phyloP scores from a whole-genome alignment of 2,888 invertebrate genomes.

The Baccha elongata region DNA sequence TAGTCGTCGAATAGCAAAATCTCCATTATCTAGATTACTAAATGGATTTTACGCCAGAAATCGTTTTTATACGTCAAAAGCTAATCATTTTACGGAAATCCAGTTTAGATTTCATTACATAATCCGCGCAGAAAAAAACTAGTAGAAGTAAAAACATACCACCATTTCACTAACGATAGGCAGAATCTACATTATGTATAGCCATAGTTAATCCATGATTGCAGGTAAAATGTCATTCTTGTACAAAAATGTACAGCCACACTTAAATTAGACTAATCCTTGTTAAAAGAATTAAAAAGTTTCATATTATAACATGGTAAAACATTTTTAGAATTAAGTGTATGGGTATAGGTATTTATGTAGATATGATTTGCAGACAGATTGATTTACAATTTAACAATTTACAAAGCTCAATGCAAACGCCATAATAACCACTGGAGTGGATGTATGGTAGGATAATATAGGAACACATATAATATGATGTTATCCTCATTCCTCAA shows the following conservation, averaged over 20 bases:
- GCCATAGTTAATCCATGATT: too few species aligned
- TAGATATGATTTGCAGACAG: constrained; percentile 15
- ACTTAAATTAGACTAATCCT: constrained; percentile 48
- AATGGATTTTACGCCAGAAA: too few species aligned
- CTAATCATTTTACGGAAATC: constrained; percentile 59
- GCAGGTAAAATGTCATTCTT: constrained; percentile 5
- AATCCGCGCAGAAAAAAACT: neutral
- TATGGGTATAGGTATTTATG: too few species aligned
- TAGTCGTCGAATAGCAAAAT: constrained; percentile 7
- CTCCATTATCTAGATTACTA: constrained; percentile 48
- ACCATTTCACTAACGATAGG: constrained; percentile 1
- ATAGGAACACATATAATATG: too few species aligned
- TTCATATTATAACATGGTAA: constrained; percentile 53
- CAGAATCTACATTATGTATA: too few species aligned
- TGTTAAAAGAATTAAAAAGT: constrained; percentile 22
- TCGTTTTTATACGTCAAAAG: constrained; percentile 3
- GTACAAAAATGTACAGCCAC: neutral
- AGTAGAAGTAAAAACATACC: neutral
- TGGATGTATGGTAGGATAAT: neutral
- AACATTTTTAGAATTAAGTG: constrained; percentile 33
- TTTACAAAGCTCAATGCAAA: too few species aligned
- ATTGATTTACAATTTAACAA: constrained; percentile 54
- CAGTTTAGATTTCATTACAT: constrained; percentile 43
- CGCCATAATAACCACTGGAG: too few species aligned
- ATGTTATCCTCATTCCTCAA: neutral